phyloP scores from a whole-genome alignment of 2,113 vertebrate species.

The pig (Sus scrofa) region DNA sequence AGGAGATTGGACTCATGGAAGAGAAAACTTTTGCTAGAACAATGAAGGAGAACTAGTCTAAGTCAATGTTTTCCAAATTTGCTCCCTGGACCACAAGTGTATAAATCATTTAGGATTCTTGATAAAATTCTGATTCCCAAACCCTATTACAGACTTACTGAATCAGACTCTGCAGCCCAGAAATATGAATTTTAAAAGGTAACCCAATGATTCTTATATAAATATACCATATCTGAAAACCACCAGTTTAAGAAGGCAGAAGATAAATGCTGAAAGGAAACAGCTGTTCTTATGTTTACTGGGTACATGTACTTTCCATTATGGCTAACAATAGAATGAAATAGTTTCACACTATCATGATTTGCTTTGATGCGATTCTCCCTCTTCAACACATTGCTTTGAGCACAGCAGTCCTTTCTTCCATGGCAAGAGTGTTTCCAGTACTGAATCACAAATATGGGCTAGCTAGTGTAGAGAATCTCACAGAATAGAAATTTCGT shows the following conservation, averaged over 20 bases:
- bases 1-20: background rate
- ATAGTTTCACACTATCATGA: constrained; percentile 44
- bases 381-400: constrained; percentile 47
- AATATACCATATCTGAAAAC: constrained; percentile 17
- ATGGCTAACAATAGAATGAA: constrained; percentile 57
- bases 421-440: constrained; percentile 20
- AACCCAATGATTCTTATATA: constrained; percentile 13
- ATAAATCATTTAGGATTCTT: constrained; percentile 20
- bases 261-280: constrained; percentile 48
- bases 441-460: constrained; percentile 29
- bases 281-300: constrained; percentile 35
- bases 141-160: background rate
- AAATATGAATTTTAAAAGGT: constrained; percentile 19
- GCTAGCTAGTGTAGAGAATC: background rate
- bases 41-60: constrained; percentile 22
- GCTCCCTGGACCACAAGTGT: background rate
- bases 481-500: constrained; percentile 41
- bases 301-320: constrained; percentile 6
- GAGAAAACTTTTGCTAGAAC: constrained; percentile 32
- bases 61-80: constrained; percentile 50
- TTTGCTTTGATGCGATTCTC: constrained; percentile 59
- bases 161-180: background rate
- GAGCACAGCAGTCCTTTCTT: constrained; percentile 58
- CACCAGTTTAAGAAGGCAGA: constrained; percentile 59
- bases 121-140: constrained; percentile 49